These are phyloP conservation scores for Eupithecia inturbata DNA, from an alignment of 2,888 invertebrate species.

Conservation along the genomic window DNA sequence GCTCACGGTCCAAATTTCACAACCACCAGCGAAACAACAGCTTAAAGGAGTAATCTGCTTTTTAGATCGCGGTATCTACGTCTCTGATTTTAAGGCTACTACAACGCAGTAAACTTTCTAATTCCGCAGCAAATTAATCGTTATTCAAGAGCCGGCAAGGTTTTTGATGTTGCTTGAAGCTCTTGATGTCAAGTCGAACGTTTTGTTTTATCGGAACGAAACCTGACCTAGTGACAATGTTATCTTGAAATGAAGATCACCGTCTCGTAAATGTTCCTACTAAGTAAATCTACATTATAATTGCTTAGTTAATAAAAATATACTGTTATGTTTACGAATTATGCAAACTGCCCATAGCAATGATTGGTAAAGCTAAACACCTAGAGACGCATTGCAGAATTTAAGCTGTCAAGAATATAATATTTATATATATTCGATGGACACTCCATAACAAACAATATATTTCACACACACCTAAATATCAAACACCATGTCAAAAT, in stretches of 20 bases:
- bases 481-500: constrained; percentile 1
- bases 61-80: constrained; percentile 50
- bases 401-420: neutral
- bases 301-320: constrained; percentile 5
- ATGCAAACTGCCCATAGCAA: constrained; percentile 10
- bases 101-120: constrained; percentile 44
- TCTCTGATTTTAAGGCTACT: constrained; percentile 32
- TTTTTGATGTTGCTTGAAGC: neutral
- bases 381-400: constrained; percentile 10
- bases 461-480: constrained; percentile 1
- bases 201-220: constrained; percentile 20
- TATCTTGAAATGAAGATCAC: constrained; percentile 25
- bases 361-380: neutral
- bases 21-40: constrained; percentile 70
- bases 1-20: constrained; percentile 78
- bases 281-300: constrained; percentile 1
- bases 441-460: neutral
- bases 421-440: neutral
- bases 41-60: constrained; percentile 59
- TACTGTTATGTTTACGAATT: constrained; percentile 8
- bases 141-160: constrained; percentile 11
- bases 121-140: constrained; percentile 41
- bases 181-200: constrained; percentile 3
- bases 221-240: constrained; percentile 27
- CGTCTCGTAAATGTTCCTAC: constrained; percentile 7